A percentile compares a stretch with the other conserved stretches of the same genome.
These are phyloP conservation scores for Aplidium turbinatum DNA, from an alignment of 23 tunicate genomes.

Conservation along the genomic window DNA sequence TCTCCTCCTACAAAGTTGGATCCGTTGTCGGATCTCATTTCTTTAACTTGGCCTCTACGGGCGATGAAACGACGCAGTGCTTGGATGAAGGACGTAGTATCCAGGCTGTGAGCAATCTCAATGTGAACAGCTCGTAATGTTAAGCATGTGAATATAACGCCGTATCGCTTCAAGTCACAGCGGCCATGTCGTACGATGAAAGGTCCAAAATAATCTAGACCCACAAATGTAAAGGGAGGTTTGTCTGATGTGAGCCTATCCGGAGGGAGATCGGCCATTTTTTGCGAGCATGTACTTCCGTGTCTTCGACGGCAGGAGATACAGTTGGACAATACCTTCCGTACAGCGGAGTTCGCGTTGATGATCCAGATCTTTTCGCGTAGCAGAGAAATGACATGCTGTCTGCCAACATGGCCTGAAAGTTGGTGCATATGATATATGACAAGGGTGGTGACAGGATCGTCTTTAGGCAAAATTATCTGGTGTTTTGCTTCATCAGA, in stretches of 20 bases:
- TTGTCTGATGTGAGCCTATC: slow-evolving; percentile 31
- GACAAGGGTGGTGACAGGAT: neutral
- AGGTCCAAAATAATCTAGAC: slow-evolving; percentile 36
- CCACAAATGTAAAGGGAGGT: slow-evolving; percentile 40
- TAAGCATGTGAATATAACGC: slow-evolving; percentile 34
- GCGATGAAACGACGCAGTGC: slow-evolving; percentile 34
- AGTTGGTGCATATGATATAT: neutral
- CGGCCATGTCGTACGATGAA: slow-evolving; percentile 24
- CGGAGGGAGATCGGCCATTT: slow-evolving; percentile 23
- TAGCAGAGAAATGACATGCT: neutral
- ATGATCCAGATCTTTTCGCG: neutral
- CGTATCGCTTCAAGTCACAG: slow-evolving; percentile 34
- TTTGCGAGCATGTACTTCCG: slow-evolving; percentile 11
- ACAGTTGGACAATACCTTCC: slow-evolving; percentile 18
- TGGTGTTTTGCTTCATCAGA: slow-evolving; percentile 4
- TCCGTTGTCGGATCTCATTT: slow-evolving; percentile 50
- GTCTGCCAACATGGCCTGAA: neutral
- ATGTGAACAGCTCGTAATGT: slow-evolving; percentile 39
- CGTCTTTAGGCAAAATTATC: slow-evolving; percentile 9
- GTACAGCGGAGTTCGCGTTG: neutral
- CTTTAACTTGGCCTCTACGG: slow-evolving; percentile 41
- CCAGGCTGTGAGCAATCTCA: slow-evolving; percentile 36
- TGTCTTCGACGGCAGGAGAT: slow-evolving; percentile 25
- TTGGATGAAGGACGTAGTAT: slow-evolving; percentile 35
- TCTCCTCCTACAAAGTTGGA: slow-evolving; percentile 50